Percentiles rank a stretch among this genome's conserved stretches.
Conservation (phyloP, 2,113 vertebrate genomes). For the Motacilla tschutschensis region DNA sequence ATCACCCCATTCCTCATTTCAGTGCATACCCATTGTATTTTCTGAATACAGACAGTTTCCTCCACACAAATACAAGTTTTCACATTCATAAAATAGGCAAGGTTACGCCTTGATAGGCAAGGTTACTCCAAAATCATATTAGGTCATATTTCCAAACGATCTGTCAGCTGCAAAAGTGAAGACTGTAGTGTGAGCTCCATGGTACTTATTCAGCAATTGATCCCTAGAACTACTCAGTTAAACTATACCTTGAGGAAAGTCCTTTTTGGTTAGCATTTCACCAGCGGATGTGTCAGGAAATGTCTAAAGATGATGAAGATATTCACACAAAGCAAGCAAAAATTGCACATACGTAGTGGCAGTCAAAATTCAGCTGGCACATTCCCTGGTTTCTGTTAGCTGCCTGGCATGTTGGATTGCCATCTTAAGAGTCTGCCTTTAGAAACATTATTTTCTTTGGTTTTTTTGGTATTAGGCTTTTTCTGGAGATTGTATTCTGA, state of each 20-base stretch:
- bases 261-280: neutral
- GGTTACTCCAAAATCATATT: neutral
- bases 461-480: neutral
- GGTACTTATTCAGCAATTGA: neutral
- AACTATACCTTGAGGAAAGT: neutral
- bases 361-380: neutral
- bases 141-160: accelerated
- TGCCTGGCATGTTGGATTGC: neutral
- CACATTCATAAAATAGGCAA: neutral
- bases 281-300: neutral
- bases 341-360: neutral
- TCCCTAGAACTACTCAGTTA: neutral
- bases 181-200: neutral
- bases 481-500: neutral
- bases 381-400: neutral
- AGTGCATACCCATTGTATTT: neutral
- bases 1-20: neutral
- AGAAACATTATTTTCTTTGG: neutral
- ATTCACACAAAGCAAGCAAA: neutral
- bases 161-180: neutral
- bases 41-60: neutral
- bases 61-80: neutral
- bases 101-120: neutral
- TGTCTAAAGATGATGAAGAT: neutral
- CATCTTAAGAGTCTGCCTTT: neutral